These are phyloP conservation scores for Aleiodes sp. DNA, from an alignment of 1,140 invertebrate species.

Conservation along the genomic window DNA sequence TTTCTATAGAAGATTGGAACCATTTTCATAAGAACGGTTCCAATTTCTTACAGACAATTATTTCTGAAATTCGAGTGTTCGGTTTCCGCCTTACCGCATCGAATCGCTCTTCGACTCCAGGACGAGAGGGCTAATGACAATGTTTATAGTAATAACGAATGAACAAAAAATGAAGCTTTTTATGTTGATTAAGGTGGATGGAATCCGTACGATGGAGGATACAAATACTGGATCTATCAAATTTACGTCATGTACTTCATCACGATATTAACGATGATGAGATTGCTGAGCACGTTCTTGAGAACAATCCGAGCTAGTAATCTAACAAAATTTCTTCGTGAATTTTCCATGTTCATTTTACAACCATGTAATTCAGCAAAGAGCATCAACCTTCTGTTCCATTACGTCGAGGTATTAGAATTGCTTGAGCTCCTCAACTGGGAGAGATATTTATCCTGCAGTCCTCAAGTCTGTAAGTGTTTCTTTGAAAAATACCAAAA, in stretches of 20 bases:
- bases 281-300: not conserved
- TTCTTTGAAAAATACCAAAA: not conserved
- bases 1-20: too few relatives aligned
- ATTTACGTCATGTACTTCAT: not conserved
- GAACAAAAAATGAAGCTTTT: not conserved
- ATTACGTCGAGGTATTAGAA: not conserved
- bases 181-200: not conserved
- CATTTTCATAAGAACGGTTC: too few relatives aligned
- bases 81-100: too few relatives aligned
- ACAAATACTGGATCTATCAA: not conserved
- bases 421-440: not conserved
- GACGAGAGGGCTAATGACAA: not conserved
- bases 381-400: not conserved
- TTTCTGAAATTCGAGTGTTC: too few relatives aligned
- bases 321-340: not conserved
- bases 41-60: too few relatives aligned
- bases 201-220: not conserved
- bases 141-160: not conserved
- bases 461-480: not conserved
- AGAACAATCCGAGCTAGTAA: not conserved
- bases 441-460: too few relatives aligned
- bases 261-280: not conserved
- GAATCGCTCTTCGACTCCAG: too few relatives aligned
- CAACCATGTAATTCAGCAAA: not conserved
- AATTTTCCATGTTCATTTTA: not conserved